These are phyloP conservation scores for Sterna hirundo DNA, from an alignment of 2,113 vertebrate genomes.

Conservation along the genomic window DNA sequence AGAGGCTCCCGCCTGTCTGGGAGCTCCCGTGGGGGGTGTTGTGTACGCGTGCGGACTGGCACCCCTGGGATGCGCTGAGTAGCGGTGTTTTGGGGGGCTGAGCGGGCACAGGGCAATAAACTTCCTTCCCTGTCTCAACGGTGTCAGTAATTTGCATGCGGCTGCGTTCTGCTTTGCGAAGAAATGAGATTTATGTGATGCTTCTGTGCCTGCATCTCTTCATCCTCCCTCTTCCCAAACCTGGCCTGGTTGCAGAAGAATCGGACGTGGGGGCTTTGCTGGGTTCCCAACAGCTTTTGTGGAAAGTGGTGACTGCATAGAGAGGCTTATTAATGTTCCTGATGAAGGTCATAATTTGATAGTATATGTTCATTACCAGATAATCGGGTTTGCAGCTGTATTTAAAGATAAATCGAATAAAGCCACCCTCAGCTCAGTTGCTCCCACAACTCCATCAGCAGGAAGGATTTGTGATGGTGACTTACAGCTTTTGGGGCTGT, in stretches of 20 bases:
- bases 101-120: fast-evolving
- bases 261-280: fast-evolving
- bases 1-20: fast-evolving
- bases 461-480: not conserved
- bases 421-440: fast-evolving
- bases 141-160: fast-evolving
- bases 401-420: not conserved
- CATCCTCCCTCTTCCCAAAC: too few relatives aligned
- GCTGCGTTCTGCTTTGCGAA: too few relatives aligned
- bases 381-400: not conserved
- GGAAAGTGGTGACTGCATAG: not conserved
- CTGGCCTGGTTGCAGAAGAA: not conserved
- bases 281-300: not conserved
- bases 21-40: fast-evolving
- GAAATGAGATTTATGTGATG: fast-evolving
- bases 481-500: not conserved
- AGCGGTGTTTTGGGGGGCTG: not conserved
- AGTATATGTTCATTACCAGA: not conserved
- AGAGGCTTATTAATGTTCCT: not conserved
- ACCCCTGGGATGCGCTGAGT: too few relatives aligned
- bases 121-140: fast-evolving
- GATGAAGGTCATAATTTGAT: not conserved
- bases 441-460: fast-evolving
- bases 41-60: fast-evolving
- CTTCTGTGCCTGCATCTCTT: fast-evolving